These are phyloP conservation scores for Parnassius smintheus DNA, from an alignment of 2,888 invertebrate species.

Conservation along the genomic window DNA sequence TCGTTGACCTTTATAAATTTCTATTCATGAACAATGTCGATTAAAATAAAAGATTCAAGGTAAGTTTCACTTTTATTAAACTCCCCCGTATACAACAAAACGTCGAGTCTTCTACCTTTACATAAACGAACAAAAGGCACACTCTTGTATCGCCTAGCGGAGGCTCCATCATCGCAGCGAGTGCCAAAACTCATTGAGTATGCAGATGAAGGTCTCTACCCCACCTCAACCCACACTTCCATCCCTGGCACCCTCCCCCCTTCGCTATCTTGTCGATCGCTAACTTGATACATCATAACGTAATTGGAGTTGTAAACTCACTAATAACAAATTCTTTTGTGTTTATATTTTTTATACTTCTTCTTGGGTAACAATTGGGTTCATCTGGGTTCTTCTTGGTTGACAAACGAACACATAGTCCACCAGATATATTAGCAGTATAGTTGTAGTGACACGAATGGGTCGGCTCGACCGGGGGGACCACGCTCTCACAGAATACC, in stretches of 20 bases:
- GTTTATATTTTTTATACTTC: neutral
- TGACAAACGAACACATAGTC: too few species aligned
- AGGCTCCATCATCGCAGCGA: slow-evolving; percentile 1
- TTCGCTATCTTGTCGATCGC: slow-evolving; percentile 15
- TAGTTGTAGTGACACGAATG: too few species aligned
- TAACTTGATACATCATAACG: slow-evolving; percentile 11
- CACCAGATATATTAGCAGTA: neutral
- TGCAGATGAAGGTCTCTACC: slow-evolving; percentile 18
- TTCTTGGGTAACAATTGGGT: too few species aligned
- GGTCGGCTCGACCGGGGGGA: too few species aligned
- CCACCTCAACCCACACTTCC: neutral
- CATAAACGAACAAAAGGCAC: slow-evolving; percentile 19
- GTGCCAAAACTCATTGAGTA: slow-evolving; percentile 25
- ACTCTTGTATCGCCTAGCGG: slow-evolving; percentile 5
- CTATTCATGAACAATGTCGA: slow-evolving; percentile 9
- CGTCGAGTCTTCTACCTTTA: slow-evolving; percentile 2
- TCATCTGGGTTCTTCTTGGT: too few species aligned
- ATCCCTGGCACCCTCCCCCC: neutral
- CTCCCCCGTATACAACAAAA: slow-evolving; percentile 4
- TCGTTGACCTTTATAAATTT: neutral
- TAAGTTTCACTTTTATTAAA: slow-evolving; percentile 21
- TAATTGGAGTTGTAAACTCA: slow-evolving; percentile 1
- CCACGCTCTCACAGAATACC: too few species aligned
- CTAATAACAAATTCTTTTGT: neutral
- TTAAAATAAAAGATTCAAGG: slow-evolving; percentile 21